Percentiles rank a stretch among this genome's conserved stretches.
phyloP scores from a whole-genome alignment of 2,888 invertebrate species.

The Dione vanillae region DNA sequence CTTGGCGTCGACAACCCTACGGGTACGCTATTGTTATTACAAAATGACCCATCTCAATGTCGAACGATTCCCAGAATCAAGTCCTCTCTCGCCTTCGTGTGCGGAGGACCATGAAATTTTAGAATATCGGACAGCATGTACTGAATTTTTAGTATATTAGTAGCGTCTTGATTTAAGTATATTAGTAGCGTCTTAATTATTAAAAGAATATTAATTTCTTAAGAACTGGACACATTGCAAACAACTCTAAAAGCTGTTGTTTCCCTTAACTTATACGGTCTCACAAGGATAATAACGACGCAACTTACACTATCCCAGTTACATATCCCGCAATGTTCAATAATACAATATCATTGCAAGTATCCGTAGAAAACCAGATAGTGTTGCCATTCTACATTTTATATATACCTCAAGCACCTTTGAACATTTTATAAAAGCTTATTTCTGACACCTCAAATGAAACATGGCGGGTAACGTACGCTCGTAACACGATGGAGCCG shows the following conservation, averaged over 20 bases:
- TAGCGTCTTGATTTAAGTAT: too few relatives aligned
- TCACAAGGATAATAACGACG: too few relatives aligned
- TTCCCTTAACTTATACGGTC: too few relatives aligned
- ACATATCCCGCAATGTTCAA: too few relatives aligned
- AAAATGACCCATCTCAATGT: slow-evolving; percentile 84
- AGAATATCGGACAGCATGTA: slow-evolving; percentile 9
- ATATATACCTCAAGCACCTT: slow-evolving; percentile 64
- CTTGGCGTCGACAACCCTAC: slow-evolving; percentile 61
- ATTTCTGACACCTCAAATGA: slow-evolving; percentile 81
- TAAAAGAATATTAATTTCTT: too few relatives aligned
- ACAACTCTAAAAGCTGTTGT: too few relatives aligned
- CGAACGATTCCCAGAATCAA: slow-evolving; percentile 72
- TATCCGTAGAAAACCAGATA: background rate
- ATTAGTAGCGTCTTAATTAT: too few relatives aligned
- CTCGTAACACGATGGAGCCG: slow-evolving; percentile 48
- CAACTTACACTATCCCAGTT: too few relatives aligned
- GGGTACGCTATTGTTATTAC: slow-evolving; percentile 72
- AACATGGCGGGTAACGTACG: slow-evolving; percentile 74
- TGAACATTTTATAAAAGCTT: slow-evolving; percentile 75
- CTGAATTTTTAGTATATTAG: too few relatives aligned
- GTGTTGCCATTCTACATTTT: slow-evolving; percentile 42
- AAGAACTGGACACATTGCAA: too few relatives aligned
- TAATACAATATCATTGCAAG: background rate
- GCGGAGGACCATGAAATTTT: slow-evolving; percentile 25
- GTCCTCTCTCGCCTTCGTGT: slow-evolving; percentile 49